Evolutionary conservation across 2,113 vertebrate species (phyloP).

Genomic region (Gambusia holbrooki): DNA sequence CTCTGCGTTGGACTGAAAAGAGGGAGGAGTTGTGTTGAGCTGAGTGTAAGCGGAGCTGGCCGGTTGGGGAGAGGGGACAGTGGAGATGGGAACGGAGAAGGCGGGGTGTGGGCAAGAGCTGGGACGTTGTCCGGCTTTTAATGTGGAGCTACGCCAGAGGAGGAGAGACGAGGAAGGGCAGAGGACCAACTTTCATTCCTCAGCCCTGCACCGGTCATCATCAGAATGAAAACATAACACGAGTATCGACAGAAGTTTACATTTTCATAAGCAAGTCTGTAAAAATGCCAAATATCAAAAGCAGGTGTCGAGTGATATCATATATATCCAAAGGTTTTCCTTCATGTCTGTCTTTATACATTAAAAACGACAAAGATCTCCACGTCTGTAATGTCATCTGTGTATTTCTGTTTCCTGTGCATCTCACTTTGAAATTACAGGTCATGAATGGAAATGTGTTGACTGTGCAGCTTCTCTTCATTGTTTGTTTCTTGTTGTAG

Average conservation of each 20-base stretch:
- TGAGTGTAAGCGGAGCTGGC: slow-evolving; percentile 37
- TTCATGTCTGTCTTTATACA: neutral
- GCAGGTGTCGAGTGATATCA: neutral
- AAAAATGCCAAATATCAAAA: slow-evolving; percentile 4
- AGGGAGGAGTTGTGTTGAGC: slow-evolving; percentile 58
- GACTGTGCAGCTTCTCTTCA: slow-evolving; percentile 26
- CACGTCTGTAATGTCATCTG: neutral
- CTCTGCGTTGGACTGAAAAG: slow-evolving; percentile 54
- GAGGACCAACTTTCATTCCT: slow-evolving; percentile 21
- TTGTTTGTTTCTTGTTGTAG: slow-evolving; percentile 50
- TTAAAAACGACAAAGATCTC: neutral
- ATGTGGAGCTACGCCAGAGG: slow-evolving; percentile 72
- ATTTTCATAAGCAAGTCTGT: neutral
- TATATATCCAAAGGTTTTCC: too few species aligned
- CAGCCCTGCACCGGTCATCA: neutral
- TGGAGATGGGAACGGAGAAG: slow-evolving; percentile 26
- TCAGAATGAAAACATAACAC: neutral
- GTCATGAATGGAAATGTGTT: neutral
- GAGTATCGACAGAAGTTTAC: neutral
- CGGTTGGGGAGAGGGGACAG: slow-evolving; percentile 45
- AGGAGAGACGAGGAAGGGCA: slow-evolving; percentile 31
- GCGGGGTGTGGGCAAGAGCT: slow-evolving; percentile 74
- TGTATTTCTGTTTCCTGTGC: neutral
- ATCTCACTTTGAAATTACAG: neutral
- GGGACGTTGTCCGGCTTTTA: slow-evolving; percentile 69